Base-by-base conservation (phyloP, 2,888 invertebrate species). In the Pollenia angustigena region DNA sequence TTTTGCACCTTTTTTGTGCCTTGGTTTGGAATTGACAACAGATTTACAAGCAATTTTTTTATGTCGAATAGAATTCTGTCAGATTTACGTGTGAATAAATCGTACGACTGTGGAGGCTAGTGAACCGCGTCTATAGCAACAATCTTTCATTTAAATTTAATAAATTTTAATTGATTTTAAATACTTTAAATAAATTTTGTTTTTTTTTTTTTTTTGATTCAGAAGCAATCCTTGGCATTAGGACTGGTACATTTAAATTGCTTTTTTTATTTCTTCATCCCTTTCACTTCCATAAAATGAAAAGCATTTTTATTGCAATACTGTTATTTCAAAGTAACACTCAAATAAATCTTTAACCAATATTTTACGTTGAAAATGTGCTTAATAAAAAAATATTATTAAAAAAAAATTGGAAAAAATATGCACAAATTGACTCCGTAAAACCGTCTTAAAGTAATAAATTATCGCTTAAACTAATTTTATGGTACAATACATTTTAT, bases 381-480 rank as follows among this genome's bases (percentile, higher is more conserved):
- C 46, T 44, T 16, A 58, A 48, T 50, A 48, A 76, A 52, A 40
- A 64, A 64, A 12, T 64, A 50, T 14, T 16, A 16, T 48, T 23
- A 11, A 32, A n/a, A 54, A 32, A 32, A 68, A 12, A 44, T 10
- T 18, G 12, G 9, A 50, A 80, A 23, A 54, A 64, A 42, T 42
- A 10, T 46, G 66, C 54, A 83, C 56, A 68, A 75, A 62, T 52
- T 80, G 72, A 64, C 68, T 72, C 54, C 42, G 69, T 60, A 72
- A 52, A 85, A 85, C 68, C 85, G 81, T 80, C 84, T 88, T 81
- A 85, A 76, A 75, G 76, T 74, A 74, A 88, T 86, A 86, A 85
- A 88, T 88, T 86, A 71, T 85, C 54, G 80, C 81, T 85, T 84
- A 81, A 85, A 88, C 72, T 84, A 84, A 85, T 83, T 88, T 83